phyloP scores from a whole-genome alignment of 2,797 vertebrate species.

The Paratrypauchen microcephalus region DNA sequence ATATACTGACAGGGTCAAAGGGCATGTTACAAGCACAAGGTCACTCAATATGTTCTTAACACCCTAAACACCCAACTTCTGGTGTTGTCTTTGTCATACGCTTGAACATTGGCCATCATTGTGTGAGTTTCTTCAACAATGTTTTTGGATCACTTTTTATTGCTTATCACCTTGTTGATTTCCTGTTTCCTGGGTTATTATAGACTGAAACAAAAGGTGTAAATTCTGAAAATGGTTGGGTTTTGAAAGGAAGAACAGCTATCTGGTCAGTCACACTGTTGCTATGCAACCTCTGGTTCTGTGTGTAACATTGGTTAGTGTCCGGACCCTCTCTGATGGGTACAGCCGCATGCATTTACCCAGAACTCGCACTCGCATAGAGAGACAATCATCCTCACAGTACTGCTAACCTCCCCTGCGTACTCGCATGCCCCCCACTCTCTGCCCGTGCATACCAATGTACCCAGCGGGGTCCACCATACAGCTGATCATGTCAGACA shows the following conservation, averaged over 20 bases:
- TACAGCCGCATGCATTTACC: slow-evolving; percentile 42
- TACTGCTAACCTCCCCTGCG: slow-evolving; percentile 38
- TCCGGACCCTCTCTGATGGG: slow-evolving; percentile 62
- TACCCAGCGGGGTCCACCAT: slow-evolving; percentile 28
- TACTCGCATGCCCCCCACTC: slow-evolving; percentile 37
- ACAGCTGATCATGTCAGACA: slow-evolving; percentile 33
- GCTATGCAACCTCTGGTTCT: slow-evolving; percentile 80
- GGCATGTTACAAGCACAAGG: slow-evolving; percentile 68
- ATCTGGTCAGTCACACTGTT: slow-evolving; percentile 80
- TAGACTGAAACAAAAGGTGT: slow-evolving; percentile 53
- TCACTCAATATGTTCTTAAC: slow-evolving; percentile 38
- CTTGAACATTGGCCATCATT: slow-evolving; percentile 10
- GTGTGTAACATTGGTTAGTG: slow-evolving; percentile 58
- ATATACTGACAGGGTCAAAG: slow-evolving; percentile 56
- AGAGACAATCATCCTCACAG: slow-evolving; percentile 31
- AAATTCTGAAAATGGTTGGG: slow-evolving; percentile 57
- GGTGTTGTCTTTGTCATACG: slow-evolving; percentile 17
- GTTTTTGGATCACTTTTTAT: slow-evolving; percentile 24
- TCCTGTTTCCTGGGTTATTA: slow-evolving; percentile 40
- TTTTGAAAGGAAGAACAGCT: slow-evolving; percentile 66
- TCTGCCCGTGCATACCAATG: slow-evolving; percentile 55
- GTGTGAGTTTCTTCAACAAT: slow-evolving; percentile 26
- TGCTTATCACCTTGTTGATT: slow-evolving; percentile 38
- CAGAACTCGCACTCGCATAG: slow-evolving; percentile 21
- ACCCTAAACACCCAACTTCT: slow-evolving; percentile 14